These are phyloP conservation scores for Cirrhinus mrigala DNA, from an alignment of 2,797 vertebrate species.

Conservation along the genomic window DNA sequence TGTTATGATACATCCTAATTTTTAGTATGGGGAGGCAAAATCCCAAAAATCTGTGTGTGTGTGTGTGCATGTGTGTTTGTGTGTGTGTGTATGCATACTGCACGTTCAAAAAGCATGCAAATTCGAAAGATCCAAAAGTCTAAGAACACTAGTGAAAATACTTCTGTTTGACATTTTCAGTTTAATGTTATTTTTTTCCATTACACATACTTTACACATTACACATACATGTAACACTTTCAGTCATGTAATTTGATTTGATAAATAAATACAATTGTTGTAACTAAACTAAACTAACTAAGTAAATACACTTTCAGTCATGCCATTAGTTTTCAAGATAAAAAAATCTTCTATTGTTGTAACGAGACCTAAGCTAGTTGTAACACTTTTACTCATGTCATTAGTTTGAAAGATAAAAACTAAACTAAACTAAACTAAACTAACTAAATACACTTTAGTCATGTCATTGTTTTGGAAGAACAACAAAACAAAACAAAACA, in stretches of 20 bases:
- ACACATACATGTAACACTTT: too few species aligned
- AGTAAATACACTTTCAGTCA: too few species aligned
- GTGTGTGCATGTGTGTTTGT: background rate
- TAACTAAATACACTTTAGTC: background rate
- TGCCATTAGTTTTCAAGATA: too few species aligned
- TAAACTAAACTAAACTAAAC: too few species aligned
- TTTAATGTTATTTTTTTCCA: background rate
- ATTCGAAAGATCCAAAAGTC: background rate
- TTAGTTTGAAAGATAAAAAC: background rate
- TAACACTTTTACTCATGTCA: background rate
- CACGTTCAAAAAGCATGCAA: background rate
- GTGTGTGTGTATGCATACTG: background rate
- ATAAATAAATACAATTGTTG: too few species aligned
- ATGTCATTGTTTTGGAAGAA: background rate
- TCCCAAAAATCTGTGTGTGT: background rate
- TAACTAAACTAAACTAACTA: too few species aligned
- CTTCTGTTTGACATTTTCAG: too few species aligned
- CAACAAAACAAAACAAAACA: background rate
- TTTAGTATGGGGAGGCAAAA: background rate
- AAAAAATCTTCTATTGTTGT: too few species aligned
- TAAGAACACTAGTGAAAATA: background rate
- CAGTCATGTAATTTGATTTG: too few species aligned
- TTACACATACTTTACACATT: too few species aligned
- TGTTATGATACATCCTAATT: background rate
- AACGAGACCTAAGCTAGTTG: too few species aligned